Base-by-base conservation (phyloP, 2,797 vertebrate genomes). In the Xyrichtys novacula region DNA sequence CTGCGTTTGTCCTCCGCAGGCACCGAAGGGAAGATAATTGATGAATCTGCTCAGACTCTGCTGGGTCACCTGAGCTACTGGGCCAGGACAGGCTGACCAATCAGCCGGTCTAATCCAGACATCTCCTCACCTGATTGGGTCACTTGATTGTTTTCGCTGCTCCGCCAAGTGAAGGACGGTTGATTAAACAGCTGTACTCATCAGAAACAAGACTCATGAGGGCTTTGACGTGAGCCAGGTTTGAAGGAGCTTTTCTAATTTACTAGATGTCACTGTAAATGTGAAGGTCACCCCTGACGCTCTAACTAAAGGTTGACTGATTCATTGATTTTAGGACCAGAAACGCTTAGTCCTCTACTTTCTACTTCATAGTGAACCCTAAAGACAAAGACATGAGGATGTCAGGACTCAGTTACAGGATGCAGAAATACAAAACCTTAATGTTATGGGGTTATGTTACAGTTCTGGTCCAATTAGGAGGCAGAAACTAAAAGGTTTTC, bases 51-150 rank as follows among this genome's bases (percentile, higher is more conserved):
- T 72, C 74, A 22, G 66, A 83, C 76, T 58, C 71, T 32, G 40
- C 46, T 7, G 56, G 55, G 15, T 73, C 57, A 20, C 29, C 74
- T 55, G 64, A 65, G 58, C 50, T 32, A 63, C 49, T 28, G 50
- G 47, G 62, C 53, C 63, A 5, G 31, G 61, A 64, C 58, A 49
- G 65, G 68, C 28, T 61, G 62, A 81, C 46, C 66, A 83, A 74
- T 65, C 66, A 26, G 44, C 25, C 7, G 17, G 65, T 84, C 65
- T 65, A 67, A 87, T 83, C 70, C 69, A 48, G 54, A 74, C 46
- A 40, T 69, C 71, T 71, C 58, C 71, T 79, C 82, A 81, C 76
- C 70, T 85, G 79, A 91, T 87, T 88, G 83, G 62, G 23, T 80
- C 52, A 57, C 54, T 40, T 86, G 87, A 85, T 82, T 88, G 83